Percentiles rank a stretch among this genome's conserved stretches.
These are phyloP conservation scores for rabbit (Oryctolagus cuniculus) DNA, from an alignment of 2,113 vertebrate species.

Conservation along the genomic window mOryCun1.1 NC_091441.1:118474001-118474500, in stretches of 20 bases:
- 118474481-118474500: background rate
- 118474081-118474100: background rate
- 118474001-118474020: background rate
- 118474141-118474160: background rate
- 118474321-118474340: background rate
- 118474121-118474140: background rate
- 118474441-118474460: fast-evolving
- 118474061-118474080: background rate
- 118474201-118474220: background rate
- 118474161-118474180: background rate
- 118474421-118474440: fast-evolving
- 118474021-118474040: background rate
- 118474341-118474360: background rate
- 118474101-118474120: background rate
- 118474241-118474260: too few relatives aligned
- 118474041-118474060: background rate
- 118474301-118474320: background rate
- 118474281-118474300: background rate
- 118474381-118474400: background rate
- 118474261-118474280: background rate
- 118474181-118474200: background rate
- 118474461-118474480: background rate
- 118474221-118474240: background rate
- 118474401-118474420: background rate
- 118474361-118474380: background rate